phyloP scores from a whole-genome alignment of 2,797 vertebrate species.

The Moxostoma hubbsi region DNA sequence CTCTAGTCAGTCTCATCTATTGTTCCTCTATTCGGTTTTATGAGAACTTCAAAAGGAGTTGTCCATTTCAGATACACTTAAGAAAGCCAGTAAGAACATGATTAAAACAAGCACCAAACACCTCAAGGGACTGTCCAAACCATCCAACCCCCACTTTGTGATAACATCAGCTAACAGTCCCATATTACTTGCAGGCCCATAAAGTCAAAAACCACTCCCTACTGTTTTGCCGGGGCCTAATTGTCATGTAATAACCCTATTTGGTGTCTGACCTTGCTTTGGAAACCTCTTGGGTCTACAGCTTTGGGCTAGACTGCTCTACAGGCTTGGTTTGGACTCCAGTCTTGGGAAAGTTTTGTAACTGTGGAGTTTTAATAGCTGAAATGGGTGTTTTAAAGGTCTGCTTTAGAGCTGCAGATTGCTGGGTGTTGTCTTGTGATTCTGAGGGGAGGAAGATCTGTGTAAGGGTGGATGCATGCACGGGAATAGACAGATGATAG shows the following conservation, averaged over 20 bases:
- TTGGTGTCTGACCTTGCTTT: conserved; percentile 23
- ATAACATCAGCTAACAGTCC: conserved; percentile 51
- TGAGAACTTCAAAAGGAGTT: conserved; percentile 32
- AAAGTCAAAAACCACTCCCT: conserved; percentile 53
- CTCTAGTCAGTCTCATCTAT: conserved; percentile 23
- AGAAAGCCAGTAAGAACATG: conserved; percentile 6
- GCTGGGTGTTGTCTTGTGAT: conserved; percentile 63
- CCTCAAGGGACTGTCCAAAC: not conserved
- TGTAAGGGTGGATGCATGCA: conserved; percentile 42
- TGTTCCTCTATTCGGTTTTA: conserved; percentile 37
- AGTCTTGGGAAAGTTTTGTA: conserved; percentile 16
- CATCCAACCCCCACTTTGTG: conserved; percentile 33
- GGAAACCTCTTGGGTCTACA: conserved; percentile 28
- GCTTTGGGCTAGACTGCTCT: conserved; percentile 12
- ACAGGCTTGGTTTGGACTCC: conserved; percentile 25
- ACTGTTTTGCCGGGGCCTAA: conserved; percentile 35
- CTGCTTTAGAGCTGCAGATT: conserved; percentile 60
- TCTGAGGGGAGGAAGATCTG: conserved; percentile 43
- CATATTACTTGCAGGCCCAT: conserved; percentile 42
- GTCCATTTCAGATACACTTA: conserved; percentile 10
- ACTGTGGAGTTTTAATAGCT: conserved; percentile 55
- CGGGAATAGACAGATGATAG: not conserved
- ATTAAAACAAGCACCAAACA: conserved; percentile 21
- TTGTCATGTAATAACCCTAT: conserved; percentile 49
- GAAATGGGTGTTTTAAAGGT: conserved; percentile 49